Base-by-base conservation (phyloP, 2,113 vertebrate genomes). In the Glaucomys volans region DNA sequence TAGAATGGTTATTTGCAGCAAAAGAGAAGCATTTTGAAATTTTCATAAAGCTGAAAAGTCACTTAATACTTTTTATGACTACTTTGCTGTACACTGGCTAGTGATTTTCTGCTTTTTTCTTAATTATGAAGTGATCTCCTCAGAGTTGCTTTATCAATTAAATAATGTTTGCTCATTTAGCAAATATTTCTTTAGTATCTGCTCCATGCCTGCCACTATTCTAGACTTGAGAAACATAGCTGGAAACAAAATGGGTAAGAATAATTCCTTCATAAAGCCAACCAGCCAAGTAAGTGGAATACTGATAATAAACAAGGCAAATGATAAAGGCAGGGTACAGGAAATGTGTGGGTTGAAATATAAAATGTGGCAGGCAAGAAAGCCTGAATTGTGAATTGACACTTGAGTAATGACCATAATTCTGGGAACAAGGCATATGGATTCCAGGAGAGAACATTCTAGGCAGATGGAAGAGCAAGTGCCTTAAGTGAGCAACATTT, bases 1-100 rank as follows among this genome's bases (percentile, higher is more conserved):
- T 95, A 95, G 13, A 50, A 8, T 52, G 30, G 17, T 16, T 85
- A 47, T 85, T 90, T 93, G 30, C 24, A 93, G 89, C 44, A 37
- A 84, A 85, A 42, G 24, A 37, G 93, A 72, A 77, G 14, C 35
- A 54, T 67, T 35, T 75, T 52, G 13, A 72, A 66, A 74, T 66
- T 80, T 93, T 66, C 0, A 1, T 54, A 85, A 80, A 76, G 26
- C 59, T 69, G 37, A 57, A 79, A 64, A 77, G 26, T 10, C 82
- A 52, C 32, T 26, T 79, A 86, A 5, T 67, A 54, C 13, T 67
- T 92, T 82, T 88, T 71, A 71, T 77, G 5, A 50, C 8, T 84
- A 44, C 30, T 85, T 80, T 71, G 24, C 1, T 79, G 13, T 30
- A 28, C 35, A 17, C 50, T 69, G 66, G 8, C 37, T 81, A 5